Base-by-base conservation (phyloP, 2,797 vertebrate species). In the Synanceia verrucosa region DNA sequence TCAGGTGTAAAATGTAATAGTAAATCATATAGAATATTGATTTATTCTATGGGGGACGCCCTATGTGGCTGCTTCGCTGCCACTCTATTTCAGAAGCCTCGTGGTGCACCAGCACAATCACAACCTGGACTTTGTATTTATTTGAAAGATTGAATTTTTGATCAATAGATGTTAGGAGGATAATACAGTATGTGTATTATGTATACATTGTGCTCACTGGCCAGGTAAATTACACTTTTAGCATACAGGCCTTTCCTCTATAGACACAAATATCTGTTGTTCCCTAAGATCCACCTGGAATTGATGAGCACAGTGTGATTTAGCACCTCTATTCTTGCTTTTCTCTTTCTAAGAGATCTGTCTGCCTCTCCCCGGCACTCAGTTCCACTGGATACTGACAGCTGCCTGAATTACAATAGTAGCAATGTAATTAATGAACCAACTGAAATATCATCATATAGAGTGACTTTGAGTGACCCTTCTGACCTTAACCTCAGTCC, bases 401-500 rank as follows among this genome's bases (percentile, higher is more conserved):
- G 77, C 72, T 85, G 77, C 78, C 77, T 76, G 73, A 76, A 86
- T 85, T 73, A 82, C 73, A 84, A 72, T 82, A 46, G 75, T 76
- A 71, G 62, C 65, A 73, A 48, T 37, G 73, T 76, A 82, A 81
- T 57, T 89, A 83, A 91, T 87, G 81, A 90, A 78, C 70, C 79
- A 64, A 50, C 69, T 74, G 65, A 88, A 84, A 84, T 83, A 81
- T 89, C 83, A 91, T 93, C 84, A 88, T 72, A 79, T 78, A 58
- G 75, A 70, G 59, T 33, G 68, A 81, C 81, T 86, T 19, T 59
- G 78, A 59, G 78, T 78, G 57, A 73, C 75, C 70, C 78, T 67
- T 43, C 67, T 78, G 85, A 82, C 79, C 87, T 48, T 1, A 56
- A 80, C 64, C 65, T 55, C 69, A 28, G 31, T 61, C 52, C 64